Evolutionary conservation across 2,797 vertebrate genomes (phyloP).

Genomic region (Phyllotis vaccarum): DNA sequence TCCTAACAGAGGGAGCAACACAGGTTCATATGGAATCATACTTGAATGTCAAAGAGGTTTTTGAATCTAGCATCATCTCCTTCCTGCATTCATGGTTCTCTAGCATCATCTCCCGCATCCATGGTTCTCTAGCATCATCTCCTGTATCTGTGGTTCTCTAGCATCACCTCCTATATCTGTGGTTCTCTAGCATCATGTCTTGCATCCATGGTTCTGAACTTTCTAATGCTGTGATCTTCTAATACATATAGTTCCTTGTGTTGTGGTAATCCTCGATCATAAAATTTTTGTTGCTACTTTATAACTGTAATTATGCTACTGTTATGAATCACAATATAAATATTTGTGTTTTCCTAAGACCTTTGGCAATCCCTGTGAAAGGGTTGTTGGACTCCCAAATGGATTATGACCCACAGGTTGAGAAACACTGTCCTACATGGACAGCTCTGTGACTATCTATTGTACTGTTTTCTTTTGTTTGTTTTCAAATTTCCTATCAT

Average conservation of each 20-base stretch:
- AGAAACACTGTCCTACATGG: neutral
- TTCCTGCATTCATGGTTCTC: no score
- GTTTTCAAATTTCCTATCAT: neutral
- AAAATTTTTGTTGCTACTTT: neutral
- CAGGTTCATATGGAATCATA: neutral
- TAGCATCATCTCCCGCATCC: no score
- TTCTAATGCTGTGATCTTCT: neutral
- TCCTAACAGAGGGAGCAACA: neutral
- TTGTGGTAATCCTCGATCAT: neutral
- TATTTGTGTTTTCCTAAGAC: neutral
- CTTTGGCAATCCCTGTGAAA: neutral
- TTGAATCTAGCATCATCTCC: neutral
- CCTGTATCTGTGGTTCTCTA: no score
- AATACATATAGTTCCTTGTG: neutral
- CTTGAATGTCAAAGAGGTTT: neutral
- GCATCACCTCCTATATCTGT: no score
- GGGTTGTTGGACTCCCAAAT: neutral
- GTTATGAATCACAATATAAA: neutral
- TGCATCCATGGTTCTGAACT: neutral
- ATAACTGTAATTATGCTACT: neutral
- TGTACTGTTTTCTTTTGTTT: neutral
- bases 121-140: no score
- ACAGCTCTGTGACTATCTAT: neutral
- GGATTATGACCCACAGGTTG: neutral
- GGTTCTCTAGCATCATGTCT: no score